Conservation (phyloP, 2,113 vertebrate genomes). For the Microtus oregoni region DNA sequence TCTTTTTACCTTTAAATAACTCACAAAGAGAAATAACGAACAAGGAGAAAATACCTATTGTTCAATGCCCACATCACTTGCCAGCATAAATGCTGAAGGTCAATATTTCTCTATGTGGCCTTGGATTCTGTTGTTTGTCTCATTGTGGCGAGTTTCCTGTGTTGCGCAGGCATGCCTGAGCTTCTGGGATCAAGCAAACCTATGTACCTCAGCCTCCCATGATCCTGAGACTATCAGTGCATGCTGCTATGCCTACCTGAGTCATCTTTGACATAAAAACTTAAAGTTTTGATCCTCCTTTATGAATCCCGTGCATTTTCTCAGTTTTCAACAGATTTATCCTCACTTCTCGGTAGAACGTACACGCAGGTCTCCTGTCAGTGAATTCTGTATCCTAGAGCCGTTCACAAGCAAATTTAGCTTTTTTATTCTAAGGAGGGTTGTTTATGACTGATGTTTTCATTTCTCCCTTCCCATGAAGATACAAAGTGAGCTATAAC, state of each 20-base stretch:
- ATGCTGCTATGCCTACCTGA: too few relatives aligned
- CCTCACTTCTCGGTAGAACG: background rate
- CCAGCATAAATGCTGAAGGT: background rate
- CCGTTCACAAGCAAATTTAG: background rate
- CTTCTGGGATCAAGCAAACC: background rate
- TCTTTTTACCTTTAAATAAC: slow-evolving; percentile 46
- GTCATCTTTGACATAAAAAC: slow-evolving; percentile 14
- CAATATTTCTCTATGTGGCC: background rate
- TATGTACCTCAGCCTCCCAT: background rate
- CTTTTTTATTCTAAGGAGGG: background rate
- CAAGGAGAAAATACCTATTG: slow-evolving; percentile 1
- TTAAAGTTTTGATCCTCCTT: background rate
- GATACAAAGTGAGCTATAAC: slow-evolving; percentile 96
- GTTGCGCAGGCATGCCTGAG: background rate
- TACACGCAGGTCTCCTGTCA: background rate
- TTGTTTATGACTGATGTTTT: background rate
- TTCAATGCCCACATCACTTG: background rate
- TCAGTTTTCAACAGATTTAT: background rate
- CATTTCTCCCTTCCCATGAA: slow-evolving; percentile 76
- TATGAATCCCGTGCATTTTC: background rate
- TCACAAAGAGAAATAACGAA: background rate
- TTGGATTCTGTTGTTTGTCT: background rate
- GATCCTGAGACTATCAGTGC: too few relatives aligned
- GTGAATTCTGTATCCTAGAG: slow-evolving; percentile 17
- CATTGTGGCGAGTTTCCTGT: background rate